Conservation (phyloP, 2,113 vertebrate genomes). For the Mandrillus leucophaeus region DNA sequence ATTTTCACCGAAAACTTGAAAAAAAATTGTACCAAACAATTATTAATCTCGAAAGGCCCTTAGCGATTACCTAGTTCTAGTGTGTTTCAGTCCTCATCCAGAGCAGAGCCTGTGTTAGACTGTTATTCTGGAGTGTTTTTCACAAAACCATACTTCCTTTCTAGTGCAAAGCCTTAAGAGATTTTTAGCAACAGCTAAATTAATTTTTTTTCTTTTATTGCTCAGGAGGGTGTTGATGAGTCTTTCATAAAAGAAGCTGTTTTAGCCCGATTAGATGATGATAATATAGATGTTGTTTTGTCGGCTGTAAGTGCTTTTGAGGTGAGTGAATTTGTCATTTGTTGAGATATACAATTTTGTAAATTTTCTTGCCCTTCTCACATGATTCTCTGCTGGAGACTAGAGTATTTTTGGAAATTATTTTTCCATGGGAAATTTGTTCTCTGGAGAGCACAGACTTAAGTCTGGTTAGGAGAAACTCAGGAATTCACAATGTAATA, state of each 20-base stretch:
- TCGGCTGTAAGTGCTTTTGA: constrained; percentile 88
- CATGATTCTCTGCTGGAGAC: neutral
- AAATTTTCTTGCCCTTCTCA: neutral
- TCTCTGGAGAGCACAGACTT: neutral
- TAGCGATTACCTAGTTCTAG: neutral
- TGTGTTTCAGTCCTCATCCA: neutral
- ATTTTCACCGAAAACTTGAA: neutral
- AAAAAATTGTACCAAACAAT: neutral
- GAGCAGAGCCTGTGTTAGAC: neutral
- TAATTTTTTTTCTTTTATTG: neutral
- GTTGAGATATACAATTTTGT: neutral
- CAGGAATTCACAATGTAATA: neutral
- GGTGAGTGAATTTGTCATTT: constrained; percentile 80
- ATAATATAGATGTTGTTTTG: constrained; percentile 89
- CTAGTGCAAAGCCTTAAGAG: neutral
- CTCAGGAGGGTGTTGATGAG: constrained; percentile 89
- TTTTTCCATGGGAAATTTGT: constrained; percentile 1
- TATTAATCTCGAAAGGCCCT: neutral
- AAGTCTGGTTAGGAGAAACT: neutral
- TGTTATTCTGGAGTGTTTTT: neutral
- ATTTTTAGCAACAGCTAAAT: neutral
- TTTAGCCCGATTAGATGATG: constrained; percentile 90
- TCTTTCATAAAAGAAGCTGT: constrained; percentile 91
- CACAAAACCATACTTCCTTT: neutral
- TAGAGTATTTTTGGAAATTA: neutral